Evolutionary conservation across 2,113 vertebrate genomes (phyloP).

Genomic region (Channa argus): DNA sequence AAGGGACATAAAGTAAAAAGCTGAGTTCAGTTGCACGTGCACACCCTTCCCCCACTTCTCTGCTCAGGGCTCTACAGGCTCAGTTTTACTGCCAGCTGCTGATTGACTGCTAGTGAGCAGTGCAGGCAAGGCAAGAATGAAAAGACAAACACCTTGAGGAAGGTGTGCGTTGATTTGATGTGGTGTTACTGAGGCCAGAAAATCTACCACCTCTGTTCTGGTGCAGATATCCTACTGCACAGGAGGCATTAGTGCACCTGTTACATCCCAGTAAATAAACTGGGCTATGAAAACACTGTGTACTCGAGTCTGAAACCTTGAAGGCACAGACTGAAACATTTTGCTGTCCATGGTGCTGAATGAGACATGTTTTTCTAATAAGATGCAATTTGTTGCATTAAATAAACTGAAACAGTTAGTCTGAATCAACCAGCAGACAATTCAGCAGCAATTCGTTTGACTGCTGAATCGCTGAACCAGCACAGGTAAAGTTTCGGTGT

Average conservation of each 20-base stretch:
- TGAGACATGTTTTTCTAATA: too few species aligned
- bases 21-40: too few species aligned
- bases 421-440: too few species aligned
- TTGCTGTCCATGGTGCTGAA: slow-evolving; percentile 38
- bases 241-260: background rate
- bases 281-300: background rate
- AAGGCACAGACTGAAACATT: background rate
- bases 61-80: background rate
- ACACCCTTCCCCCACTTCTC: background rate
- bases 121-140: background rate
- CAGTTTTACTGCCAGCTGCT: slow-evolving; percentile 1
- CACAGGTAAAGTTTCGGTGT: too few species aligned
- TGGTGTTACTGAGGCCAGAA: too few species aligned
- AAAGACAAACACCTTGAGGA: slow-evolving; percentile 24
- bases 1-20: too few species aligned
- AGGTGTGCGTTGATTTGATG: slow-evolving; percentile 3
- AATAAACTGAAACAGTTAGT: too few species aligned
- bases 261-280: background rate
- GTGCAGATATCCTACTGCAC: slow-evolving; percentile 22
- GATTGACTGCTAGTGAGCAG: background rate
- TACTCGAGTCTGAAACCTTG: background rate
- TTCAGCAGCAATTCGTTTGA: too few species aligned
- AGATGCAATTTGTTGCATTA: too few species aligned
- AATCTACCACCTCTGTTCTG: slow-evolving; percentile 22
- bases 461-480: too few species aligned